Evolutionary conservation across 2,888 invertebrate genomes (phyloP).

Genomic region (Andrena flavipes): DNA sequence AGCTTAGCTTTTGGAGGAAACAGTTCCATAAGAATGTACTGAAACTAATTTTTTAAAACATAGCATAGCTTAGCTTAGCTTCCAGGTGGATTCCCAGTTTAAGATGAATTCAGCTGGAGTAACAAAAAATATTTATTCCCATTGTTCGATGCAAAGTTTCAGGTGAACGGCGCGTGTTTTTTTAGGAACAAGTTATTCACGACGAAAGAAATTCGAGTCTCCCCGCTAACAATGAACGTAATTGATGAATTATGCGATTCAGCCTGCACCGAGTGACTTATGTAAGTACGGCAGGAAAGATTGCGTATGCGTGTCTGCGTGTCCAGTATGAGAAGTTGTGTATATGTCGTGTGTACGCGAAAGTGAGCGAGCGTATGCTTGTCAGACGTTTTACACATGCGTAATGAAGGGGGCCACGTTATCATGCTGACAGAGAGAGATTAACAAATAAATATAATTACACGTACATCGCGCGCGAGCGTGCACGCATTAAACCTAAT

Average conservation of each 20-base stretch:
- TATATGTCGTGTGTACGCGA: slow-evolving; percentile 16
- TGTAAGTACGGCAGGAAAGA: slow-evolving; percentile 43
- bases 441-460: slow-evolving; percentile 74
- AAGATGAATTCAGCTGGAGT: too few relatives aligned
- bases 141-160: too few relatives aligned
- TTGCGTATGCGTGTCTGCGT: slow-evolving; percentile 2
- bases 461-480: slow-evolving; percentile 63
- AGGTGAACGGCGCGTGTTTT: too few relatives aligned
- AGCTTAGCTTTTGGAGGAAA: too few relatives aligned
- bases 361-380: slow-evolving; percentile 37
- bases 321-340: background rate
- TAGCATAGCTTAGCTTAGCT: too few relatives aligned
- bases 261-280: slow-evolving; percentile 21
- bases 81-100: too few relatives aligned
- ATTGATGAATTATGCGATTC: background rate
- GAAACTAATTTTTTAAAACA: too few relatives aligned
- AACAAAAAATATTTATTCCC: too few relatives aligned
- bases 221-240: background rate
- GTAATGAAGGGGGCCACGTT: slow-evolving; percentile 27
- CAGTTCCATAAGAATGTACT: too few relatives aligned
- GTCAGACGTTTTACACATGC: slow-evolving; percentile 22
- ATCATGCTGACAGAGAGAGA: slow-evolving; percentile 44
- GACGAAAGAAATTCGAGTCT: background rate
- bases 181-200: background rate
- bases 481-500: slow-evolving; percentile 62